These are phyloP conservation scores for Xenopus laevis DNA, from an alignment of 2,113 vertebrate genomes.

Conservation along the genomic window DNA sequence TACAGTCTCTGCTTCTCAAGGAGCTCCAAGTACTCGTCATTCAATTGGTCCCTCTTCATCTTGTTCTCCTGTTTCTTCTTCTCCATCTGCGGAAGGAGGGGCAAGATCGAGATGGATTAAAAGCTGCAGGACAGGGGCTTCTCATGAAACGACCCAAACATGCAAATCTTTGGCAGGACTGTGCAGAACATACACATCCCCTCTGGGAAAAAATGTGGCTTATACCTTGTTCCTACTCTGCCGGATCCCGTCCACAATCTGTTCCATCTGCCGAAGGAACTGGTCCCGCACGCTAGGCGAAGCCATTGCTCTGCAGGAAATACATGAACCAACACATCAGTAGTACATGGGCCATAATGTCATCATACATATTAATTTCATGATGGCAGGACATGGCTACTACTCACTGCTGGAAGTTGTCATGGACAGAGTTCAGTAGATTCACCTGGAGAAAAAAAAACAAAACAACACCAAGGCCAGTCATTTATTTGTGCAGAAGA, in stretches of 20 bases:
- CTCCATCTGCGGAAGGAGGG: constrained; percentile 76
- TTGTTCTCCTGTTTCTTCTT: constrained; percentile 98
- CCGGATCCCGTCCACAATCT: constrained; percentile 97
- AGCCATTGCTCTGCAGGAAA: constrained; percentile 85
- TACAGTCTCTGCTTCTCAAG: constrained; percentile 94
- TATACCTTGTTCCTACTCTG: constrained; percentile 90
- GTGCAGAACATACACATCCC: too few species aligned
- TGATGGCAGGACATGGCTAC: neutral
- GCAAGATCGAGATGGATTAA: too few species aligned
- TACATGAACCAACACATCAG: neutral
- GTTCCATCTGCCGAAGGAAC: constrained; percentile 96
- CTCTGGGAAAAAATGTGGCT: too few species aligned
- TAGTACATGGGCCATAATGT: neutral
- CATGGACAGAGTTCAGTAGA: constrained; percentile 93
- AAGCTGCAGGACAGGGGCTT: too few species aligned
- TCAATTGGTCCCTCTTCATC: constrained; percentile 94
- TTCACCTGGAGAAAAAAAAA: constrained; percentile 72
- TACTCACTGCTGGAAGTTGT: constrained; percentile 98
- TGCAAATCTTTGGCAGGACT: too few species aligned
- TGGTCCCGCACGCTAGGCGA: constrained; percentile 87
- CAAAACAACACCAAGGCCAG: neutral
- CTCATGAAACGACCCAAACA: too few species aligned
- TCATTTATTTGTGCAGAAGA: too few species aligned
- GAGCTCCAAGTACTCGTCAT: constrained; percentile 91
- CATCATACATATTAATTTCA: neutral